Percentiles rank a stretch among this genome's conserved stretches.
Evolutionary conservation across 53 echinoderm and acorn worm species (phyloP).

Genomic region (Patiria pectinifera): DNA sequence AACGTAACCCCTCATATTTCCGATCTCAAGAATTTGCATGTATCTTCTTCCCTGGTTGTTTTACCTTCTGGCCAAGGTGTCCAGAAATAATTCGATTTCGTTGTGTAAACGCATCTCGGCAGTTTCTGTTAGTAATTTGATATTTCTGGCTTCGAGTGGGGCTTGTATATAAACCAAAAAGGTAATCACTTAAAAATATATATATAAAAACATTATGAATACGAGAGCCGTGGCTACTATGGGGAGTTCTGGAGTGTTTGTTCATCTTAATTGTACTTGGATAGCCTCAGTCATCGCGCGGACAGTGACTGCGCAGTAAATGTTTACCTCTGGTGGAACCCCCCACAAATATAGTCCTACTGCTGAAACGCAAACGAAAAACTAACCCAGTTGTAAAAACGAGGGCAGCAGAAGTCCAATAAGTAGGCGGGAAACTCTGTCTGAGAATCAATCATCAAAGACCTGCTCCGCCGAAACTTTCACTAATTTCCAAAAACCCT

Average conservation of each 20-base stretch:
- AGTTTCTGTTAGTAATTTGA: background rate
- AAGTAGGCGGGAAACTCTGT: no score
- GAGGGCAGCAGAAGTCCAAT: no score
- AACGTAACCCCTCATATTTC: background rate
- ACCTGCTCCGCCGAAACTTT: no score
- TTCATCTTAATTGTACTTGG: background rate
- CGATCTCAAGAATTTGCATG: background rate
- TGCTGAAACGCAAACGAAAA: no score
- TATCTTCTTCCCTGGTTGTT: background rate
- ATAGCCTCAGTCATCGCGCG: background rate
- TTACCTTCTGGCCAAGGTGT: background rate
- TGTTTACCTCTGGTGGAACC: background rate
- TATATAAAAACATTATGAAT: background rate
- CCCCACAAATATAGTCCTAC: no score
- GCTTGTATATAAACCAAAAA: background rate
- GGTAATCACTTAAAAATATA: background rate
- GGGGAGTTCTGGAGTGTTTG: background rate
- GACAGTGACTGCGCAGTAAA: background rate
- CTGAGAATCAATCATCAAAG: no score
- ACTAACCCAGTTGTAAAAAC: no score
- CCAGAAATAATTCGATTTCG: background rate
- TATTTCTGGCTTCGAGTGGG: background rate
- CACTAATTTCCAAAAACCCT: no score
- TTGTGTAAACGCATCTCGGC: background rate
- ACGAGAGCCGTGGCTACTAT: background rate